Percentiles rank a stretch among this genome's conserved stretches.
These are phyloP conservation scores for Trigoniulus corallinus DNA, from an alignment of 1,140 invertebrate species.

Conservation along the genomic window DNA sequence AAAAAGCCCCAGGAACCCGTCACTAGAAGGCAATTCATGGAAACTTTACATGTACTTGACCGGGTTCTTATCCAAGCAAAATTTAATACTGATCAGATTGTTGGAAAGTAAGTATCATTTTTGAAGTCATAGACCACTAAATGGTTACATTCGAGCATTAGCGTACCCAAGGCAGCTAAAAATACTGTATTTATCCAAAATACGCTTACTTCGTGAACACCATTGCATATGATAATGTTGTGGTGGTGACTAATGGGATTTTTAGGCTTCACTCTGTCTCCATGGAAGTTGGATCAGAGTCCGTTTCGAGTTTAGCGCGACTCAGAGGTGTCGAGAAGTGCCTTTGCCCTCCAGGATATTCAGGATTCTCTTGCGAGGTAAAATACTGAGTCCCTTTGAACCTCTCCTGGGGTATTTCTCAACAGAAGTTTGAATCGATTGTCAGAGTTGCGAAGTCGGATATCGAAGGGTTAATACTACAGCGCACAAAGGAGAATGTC, in stretches of 20 bases:
- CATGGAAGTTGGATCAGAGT: slow-evolving; percentile 28
- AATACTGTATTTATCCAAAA: too few species aligned
- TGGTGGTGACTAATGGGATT: slow-evolving; percentile 11
- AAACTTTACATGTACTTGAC: slow-evolving; percentile 59
- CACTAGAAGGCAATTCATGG: slow-evolving; percentile 59
- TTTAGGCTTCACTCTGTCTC: slow-evolving; percentile 28
- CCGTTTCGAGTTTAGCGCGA: slow-evolving; percentile 16
- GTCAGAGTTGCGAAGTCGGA: slow-evolving; percentile 51
- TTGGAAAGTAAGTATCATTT: slow-evolving; percentile 45
- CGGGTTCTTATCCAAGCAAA: slow-evolving; percentile 70
- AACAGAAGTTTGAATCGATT: background rate
- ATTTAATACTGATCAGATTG: slow-evolving; percentile 85
- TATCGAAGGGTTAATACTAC: slow-evolving; percentile 51
- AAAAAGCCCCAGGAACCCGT: slow-evolving; percentile 42
- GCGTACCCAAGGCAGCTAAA: too few species aligned
- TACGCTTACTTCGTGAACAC: too few species aligned
- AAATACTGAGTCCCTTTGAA: background rate
- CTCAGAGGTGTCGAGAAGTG: slow-evolving; percentile 34
- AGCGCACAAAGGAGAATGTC: slow-evolving; percentile 44
- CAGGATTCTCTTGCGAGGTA: slow-evolving; percentile 62
- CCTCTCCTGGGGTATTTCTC: background rate
- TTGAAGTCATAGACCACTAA: too few species aligned
- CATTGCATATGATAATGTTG: too few species aligned
- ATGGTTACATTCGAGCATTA: too few species aligned
- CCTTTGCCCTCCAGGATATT: slow-evolving; percentile 41